Evolutionary conservation across 92 coral and sea anemone genomes (phyloP), one percentile per base, ranked within the genome.

Genomic region (Parazoanthus swiftii): DNA sequence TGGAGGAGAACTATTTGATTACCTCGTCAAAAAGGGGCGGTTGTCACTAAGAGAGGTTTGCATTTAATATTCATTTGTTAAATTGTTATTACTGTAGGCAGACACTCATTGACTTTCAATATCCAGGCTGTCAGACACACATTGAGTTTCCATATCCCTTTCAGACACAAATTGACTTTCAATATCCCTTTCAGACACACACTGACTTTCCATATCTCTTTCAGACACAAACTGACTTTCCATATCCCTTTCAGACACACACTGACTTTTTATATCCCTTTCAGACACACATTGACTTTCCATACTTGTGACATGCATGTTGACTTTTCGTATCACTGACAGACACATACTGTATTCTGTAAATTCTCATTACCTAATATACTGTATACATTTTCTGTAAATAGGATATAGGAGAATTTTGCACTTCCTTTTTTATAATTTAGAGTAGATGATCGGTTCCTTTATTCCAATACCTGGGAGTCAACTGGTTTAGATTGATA

Each of bases 1-100:
- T 56, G 99, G 99, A 33, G 99, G 99, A 48, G 99, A 96, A 82
- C 90, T 96, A 26, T 96, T 96, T 91, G 99, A 96, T 91, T 92
- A 96, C 74, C 85, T 96, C 54, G 99, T 96, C 37, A 95, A 93
- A 88, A 90, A 93, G 90, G 98, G 99, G 80, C 85, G 95, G 42
- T 89, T 96, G 54, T 94, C 99, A 29, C 83, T 93, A 29, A 90
- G 88, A 86, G 99, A 96, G 99, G 99, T 96, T 44, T 1, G 44
- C 70, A 26, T 33, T 29, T 29, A 29, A 29, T 81, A 36, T 46
- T n/a, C n/a, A n/a, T n/a, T n/a, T 13, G 20, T 59, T 38, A 2
- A 3, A 25, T 5, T 33, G 0, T 50, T 79, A 25, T 70, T 7
- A 29, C 5, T 67, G 4, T 1, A 29, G 48, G 4, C 6, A 50